These are phyloP conservation scores for Nerophis ophidion DNA, from an alignment of 2,113 vertebrate genomes.

Conservation along the genomic window DNA sequence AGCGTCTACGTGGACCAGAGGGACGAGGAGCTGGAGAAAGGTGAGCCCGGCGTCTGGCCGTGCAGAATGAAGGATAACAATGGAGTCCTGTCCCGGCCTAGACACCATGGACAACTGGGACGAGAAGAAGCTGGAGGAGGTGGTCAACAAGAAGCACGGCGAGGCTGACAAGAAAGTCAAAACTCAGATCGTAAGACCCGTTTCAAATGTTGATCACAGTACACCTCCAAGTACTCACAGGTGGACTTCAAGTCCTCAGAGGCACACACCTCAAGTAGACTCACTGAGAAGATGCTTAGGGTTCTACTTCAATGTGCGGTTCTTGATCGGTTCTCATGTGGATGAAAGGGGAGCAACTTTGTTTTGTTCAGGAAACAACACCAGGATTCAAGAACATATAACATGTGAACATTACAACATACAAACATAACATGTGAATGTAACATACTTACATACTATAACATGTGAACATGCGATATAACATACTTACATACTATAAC, in stretches of 20 bases:
- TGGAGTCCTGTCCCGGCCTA: conserved; percentile 42
- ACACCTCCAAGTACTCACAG: too few relatives aligned
- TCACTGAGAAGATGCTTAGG: background rate
- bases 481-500: too few relatives aligned
- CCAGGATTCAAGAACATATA: too few relatives aligned
- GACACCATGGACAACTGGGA: conserved; percentile 99
- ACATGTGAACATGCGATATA: too few relatives aligned
- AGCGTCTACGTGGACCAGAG: conserved; percentile 93
- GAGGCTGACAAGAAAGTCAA: conserved; percentile 96
- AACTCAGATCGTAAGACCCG: conserved; percentile 89
- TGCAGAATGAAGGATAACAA: background rate
- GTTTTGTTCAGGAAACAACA: too few relatives aligned
- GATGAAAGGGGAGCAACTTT: too few relatives aligned
- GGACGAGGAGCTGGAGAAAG: conserved; percentile 96
- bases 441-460: too few relatives aligned
- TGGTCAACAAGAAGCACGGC: conserved; percentile 95
- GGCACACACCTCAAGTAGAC: too few relatives aligned
- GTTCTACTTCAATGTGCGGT: too few relatives aligned
- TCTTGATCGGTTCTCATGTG: background rate
- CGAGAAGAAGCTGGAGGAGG: conserved; percentile 97
- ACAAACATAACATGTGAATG: too few relatives aligned
- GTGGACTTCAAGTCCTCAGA: too few relatives aligned
- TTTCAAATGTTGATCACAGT: background rate
- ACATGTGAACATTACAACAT: too few relatives aligned
- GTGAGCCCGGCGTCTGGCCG: conserved; percentile 43